Conservation (phyloP, 1,140 invertebrate species). For the Caenorhabditis elegans region WBcel235 BX284603.4:7192001-7192500, state of each 20-base stretch:
- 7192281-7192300: too few relatives aligned
- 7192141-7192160: too few relatives aligned
- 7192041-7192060: constrained; percentile 47
- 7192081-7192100: constrained; percentile 27
- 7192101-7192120: background rate
- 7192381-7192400: constrained; percentile 72
- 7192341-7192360: background rate
- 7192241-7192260: too few relatives aligned
- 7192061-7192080: constrained; percentile 44
- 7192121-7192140: too few relatives aligned
- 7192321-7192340: too few relatives aligned
- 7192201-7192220: too few relatives aligned
- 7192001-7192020: constrained; percentile 72
- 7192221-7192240: too few relatives aligned
- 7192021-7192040: constrained; percentile 70
- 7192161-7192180: too few relatives aligned
- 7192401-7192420: constrained; percentile 71
- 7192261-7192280: too few relatives aligned
- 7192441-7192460: constrained; percentile 72
- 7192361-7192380: constrained; percentile 70
- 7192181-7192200: too few relatives aligned
- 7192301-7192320: too few relatives aligned
- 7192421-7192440: constrained; percentile 69
- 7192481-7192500: too few relatives aligned
- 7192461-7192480: constrained; percentile 69